These are phyloP conservation scores for Tipula helvola DNA, from an alignment of 2,888 invertebrate species.

Conservation along the genomic window DNA sequence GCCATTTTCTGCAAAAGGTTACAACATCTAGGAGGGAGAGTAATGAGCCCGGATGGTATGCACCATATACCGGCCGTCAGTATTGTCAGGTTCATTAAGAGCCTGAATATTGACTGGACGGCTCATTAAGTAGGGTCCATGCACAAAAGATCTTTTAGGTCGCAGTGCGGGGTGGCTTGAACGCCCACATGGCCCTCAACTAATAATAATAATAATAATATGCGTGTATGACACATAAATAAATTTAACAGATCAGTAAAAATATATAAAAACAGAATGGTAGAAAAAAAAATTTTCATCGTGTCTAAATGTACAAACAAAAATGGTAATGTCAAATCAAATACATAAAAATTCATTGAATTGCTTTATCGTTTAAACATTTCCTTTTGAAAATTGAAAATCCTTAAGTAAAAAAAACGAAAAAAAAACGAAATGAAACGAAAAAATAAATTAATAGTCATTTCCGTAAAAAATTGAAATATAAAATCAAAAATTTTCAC, in stretches of 20 bases:
- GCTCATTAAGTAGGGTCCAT: too few relatives aligned
- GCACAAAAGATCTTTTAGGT: too few relatives aligned
- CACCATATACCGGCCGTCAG: too few relatives aligned
- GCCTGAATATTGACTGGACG: too few relatives aligned
- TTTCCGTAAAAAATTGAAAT: neutral
- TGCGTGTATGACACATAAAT: neutral
- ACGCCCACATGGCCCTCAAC: too few relatives aligned
- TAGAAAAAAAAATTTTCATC: neutral
- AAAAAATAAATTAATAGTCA: neutral
- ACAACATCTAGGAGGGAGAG: too few relatives aligned
- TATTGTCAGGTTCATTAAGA: too few relatives aligned
- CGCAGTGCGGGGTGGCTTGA: too few relatives aligned
- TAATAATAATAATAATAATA: too few relatives aligned
- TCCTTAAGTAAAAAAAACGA: neutral
- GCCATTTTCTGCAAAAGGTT: too few relatives aligned
- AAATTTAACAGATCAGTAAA: neutral
- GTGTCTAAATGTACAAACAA: neutral
- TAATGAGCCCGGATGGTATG: too few relatives aligned
- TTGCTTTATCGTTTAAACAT: constrained; percentile 4
- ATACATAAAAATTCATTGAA: neutral
- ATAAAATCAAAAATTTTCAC: neutral
- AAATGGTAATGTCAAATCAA: neutral
- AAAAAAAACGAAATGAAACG: neutral
- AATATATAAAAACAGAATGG: neutral
- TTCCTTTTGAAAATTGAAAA: neutral